Evolutionary conservation across 2,113 vertebrate genomes (phyloP).

Genomic region (Ranitomeya variabilis): DNA sequence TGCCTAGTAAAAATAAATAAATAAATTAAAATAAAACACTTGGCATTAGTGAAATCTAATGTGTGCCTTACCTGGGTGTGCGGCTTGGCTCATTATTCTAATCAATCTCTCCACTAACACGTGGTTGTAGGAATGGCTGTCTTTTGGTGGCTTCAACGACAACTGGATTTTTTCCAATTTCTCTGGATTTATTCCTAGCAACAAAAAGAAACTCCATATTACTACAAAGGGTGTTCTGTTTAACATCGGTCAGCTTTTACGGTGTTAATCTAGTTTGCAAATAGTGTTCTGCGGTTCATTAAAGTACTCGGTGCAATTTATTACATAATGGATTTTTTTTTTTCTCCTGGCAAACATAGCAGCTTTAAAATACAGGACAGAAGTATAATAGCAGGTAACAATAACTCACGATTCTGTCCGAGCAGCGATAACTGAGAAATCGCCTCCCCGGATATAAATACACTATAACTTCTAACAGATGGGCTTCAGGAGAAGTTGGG

Average conservation of each 20-base stretch:
- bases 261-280: neutral
- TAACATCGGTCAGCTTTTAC: neutral
- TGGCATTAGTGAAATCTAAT: neutral
- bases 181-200: slow-evolving; percentile 85
- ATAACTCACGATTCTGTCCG: neutral
- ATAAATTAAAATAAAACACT: neutral
- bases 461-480: too few species aligned
- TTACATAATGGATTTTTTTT: neutral
- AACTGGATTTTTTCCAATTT: slow-evolving; percentile 90
- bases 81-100: slow-evolving; percentile 88
- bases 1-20: neutral
- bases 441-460: too few species aligned
- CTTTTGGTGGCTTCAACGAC: slow-evolving; percentile 77
- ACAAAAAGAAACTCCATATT: neutral
- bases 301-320: neutral
- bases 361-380: neutral
- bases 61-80: slow-evolving; percentile 81
- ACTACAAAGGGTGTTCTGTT: slow-evolving; percentile 9
- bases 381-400: neutral
- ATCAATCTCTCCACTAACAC: slow-evolving; percentile 92
- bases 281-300: neutral
- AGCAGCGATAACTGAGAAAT: neutral
- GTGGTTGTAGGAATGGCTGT: slow-evolving; percentile 87
- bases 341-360: neutral
- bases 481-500: too few species aligned